phyloP scores from a whole-genome alignment of 1,140 invertebrate genomes.

The Drosophila fuyamai region DNA sequence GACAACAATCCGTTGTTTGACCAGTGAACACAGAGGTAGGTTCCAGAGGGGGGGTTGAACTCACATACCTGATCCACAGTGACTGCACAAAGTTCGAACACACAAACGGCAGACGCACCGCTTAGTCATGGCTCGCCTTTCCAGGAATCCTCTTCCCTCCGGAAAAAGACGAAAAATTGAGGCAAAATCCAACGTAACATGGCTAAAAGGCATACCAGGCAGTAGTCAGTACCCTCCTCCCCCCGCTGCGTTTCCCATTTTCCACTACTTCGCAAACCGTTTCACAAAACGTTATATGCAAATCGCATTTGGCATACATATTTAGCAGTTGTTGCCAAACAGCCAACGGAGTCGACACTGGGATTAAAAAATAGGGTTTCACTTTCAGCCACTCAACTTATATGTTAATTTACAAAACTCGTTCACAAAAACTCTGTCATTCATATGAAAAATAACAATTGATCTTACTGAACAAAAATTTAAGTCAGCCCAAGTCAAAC shows the following conservation, averaged over 20 bases:
- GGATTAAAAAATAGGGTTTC: neutral
- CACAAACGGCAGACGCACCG: conserved; percentile 27
- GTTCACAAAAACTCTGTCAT: neutral
- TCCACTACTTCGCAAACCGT: conserved; percentile 40
- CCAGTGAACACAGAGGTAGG: conserved; percentile 16
- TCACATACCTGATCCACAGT: conserved; percentile 53
- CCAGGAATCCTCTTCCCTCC: conserved; percentile 1
- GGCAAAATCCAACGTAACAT: conserved; percentile 40
- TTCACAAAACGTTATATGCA: conserved; percentile 74
- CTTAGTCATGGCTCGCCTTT: conserved; percentile 31
- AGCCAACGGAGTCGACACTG: conserved; percentile 30
- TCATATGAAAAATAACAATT: neutral
- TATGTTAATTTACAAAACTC: neutral
- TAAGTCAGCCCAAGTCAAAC: neutral
- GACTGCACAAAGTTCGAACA: conserved; percentile 50
- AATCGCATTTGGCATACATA: conserved; percentile 81
- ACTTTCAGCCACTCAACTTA: neutral
- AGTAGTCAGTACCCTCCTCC: conserved; percentile 17
- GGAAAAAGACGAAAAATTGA: conserved; percentile 42
- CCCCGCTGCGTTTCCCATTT: conserved; percentile 6
- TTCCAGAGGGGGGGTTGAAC: neutral
- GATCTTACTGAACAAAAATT: no score
- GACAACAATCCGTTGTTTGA: conserved; percentile 57
- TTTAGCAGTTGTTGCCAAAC: conserved; percentile 70
- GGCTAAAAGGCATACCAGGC: conserved; percentile 68